These are phyloP conservation scores for Peromyscus polionotus DNA, from an alignment of 2,113 vertebrate genomes.

Conservation along the genomic window DNA sequence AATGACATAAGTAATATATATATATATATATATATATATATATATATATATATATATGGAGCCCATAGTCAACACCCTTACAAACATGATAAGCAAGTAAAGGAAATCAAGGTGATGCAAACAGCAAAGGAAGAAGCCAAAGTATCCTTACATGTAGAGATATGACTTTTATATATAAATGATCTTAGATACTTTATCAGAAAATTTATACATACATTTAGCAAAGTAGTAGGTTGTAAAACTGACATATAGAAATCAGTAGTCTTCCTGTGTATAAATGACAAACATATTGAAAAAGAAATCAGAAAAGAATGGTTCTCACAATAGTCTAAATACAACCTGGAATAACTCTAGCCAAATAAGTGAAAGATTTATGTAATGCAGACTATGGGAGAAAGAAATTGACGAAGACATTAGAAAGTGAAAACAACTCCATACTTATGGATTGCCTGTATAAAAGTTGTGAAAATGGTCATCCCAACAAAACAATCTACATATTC, in stretches of 20 bases:
- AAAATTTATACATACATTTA: background rate
- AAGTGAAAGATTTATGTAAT: background rate
- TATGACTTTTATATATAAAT: too few species aligned
- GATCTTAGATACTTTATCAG: background rate
- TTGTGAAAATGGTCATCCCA: background rate
- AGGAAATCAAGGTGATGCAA: background rate
- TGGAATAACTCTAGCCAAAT: background rate
- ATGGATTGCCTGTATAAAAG: background rate
- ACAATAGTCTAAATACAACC: background rate
- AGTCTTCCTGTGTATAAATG: background rate
- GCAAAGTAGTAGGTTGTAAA: background rate
- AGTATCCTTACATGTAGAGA: background rate
- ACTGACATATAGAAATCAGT: background rate
- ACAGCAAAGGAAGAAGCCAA: background rate
- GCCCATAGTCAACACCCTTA: fast-evolving
- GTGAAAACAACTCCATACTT: background rate
- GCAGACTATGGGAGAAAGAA: background rate
- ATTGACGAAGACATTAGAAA: background rate
- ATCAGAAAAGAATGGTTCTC: background rate
- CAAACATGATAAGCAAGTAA: background rate
- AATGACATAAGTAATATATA: background rate
- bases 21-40: too few species aligned
- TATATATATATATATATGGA: too few species aligned
- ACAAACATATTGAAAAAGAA: background rate
- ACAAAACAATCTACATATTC: background rate